Base-by-base conservation (phyloP, 2,797 vertebrate genomes). In the Chelmon rostratus region DNA sequence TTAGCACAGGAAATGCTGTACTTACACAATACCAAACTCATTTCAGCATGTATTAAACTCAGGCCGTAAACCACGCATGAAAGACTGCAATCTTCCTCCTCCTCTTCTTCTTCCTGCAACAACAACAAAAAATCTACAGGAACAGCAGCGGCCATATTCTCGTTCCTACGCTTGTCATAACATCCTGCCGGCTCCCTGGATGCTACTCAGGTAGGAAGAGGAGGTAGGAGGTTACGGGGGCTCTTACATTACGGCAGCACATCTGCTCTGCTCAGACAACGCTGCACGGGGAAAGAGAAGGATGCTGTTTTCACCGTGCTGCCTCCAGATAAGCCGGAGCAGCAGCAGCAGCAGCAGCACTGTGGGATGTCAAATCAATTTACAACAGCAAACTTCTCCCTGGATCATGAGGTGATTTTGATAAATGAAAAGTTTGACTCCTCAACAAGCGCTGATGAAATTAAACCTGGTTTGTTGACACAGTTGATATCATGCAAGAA, bases 21-120 rank as follows among this genome's bases (percentile, higher is more conserved):
- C 84, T 86, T 89, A 90, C 86, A 89, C 85, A 86, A 67, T 42
- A 73, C 64, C 40, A 25, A 70, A 54, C 82, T 87, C 80, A 86
- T 82, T 89, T 87, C 90, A 81, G 75, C 73, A 28, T 40, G 75
- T 23, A 79, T 90, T 89, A 84, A 81, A 90, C 63, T 88, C 90
- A 82, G 80, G 83, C 84, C 62, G 73, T 87, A 86, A 91, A 90
- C 82, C 87, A 82, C 40, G 85, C 88, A 80, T 90, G 88, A 79
- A 64, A 61, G 67, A 69, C 62, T 23, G 73, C 78, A 73, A 31
- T 82, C 67, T n/a, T 79, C 74, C 56, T 79, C 76, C 31, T 84
- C 77, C 15, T 72, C 74, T 3, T 73, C 53, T 4, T 73, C 57
- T 19, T 31, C 52, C 54, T 33, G 5, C 53, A 70, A 54, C 44